Evolutionary conservation across 2,797 vertebrate genomes (phyloP), one percentile per base, ranked within the genome.

Genomic region (Myripristis jacobus): DNA sequence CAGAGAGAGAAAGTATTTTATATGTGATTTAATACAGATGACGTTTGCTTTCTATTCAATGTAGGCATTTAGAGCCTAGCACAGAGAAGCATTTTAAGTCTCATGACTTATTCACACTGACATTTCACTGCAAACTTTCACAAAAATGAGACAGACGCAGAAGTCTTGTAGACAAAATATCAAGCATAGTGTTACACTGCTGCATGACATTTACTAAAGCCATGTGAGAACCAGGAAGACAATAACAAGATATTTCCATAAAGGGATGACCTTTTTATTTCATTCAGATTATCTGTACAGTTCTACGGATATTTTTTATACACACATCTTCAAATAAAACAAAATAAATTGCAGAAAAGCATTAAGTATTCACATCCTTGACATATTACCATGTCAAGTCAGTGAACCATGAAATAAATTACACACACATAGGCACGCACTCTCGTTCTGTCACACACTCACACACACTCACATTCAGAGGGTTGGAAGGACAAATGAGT

Each of bases 251-350:
- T 48, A 73, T 19, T 73, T 73, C 64, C 65, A 74, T 88, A 70
- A 93, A 92, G 89, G 74, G 85, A 81, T 87, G 61, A 86, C 64
- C 47, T 88, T 74, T 94, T 94, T 92, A 93, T 93, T 94, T 90
- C 9, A 88, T 85, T 87, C 81, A 77, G 50, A 87, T 89, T 85
- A 75, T 90, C 84, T 93, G 90, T 93, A 94, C 93, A 94, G 77
- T 75, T 92, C 88, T 89, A 92, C 73, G 89, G 71, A 88, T 91
- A 87, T 87, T 83, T 83, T 88, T 75, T 84, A 85, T 87, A 89
- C 89, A 94, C 82, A 90, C 82, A 41, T 89, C 52, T 89, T 79
- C 73, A 83, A 88, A 88, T 73, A 53, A 90, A 90, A 88, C 70
- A 84, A 88, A 90, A 87, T 73, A 80, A 88, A 85, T 81, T 80